phyloP scores from a whole-genome alignment of 2,113 vertebrate species.

The Pandion haliaetus region DNA sequence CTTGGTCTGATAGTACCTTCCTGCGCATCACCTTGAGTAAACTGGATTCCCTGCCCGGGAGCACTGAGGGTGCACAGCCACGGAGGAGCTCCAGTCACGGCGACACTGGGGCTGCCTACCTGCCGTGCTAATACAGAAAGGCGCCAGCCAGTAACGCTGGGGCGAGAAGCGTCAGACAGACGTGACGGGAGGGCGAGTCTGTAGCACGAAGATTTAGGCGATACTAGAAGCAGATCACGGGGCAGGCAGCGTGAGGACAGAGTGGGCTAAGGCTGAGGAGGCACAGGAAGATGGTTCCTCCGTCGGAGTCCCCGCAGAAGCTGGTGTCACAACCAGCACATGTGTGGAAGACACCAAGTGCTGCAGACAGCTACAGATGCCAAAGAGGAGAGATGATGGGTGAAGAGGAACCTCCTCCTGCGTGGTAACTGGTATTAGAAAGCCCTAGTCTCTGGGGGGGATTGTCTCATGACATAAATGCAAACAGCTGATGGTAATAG shows the following conservation, averaged over 20 bases:
- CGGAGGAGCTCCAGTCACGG: accelerated
- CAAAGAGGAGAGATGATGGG: background rate
- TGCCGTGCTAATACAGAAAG: accelerated
- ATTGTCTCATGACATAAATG: background rate
- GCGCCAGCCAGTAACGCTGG: background rate
- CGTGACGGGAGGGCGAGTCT: accelerated
- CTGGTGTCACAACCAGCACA: background rate
- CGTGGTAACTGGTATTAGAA: accelerated
- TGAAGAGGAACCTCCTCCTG: background rate
- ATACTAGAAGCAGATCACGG: background rate
- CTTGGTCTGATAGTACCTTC: background rate
- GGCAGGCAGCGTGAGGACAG: background rate
- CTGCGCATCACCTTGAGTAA: background rate
- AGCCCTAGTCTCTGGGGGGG: background rate
- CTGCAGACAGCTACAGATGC: accelerated
- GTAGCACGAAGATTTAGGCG: accelerated
- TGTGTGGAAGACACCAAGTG: background rate
- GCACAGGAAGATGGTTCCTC: background rate
- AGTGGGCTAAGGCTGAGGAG: background rate
- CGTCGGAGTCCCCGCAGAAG: background rate
- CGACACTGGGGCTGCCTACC: background rate
- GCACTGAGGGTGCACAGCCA: background rate
- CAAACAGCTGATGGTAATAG: background rate
- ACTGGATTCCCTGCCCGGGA: background rate
- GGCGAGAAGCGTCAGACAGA: background rate